A percentile compares a stretch with the other conserved stretches of the same genome.
phyloP scores from a whole-genome alignment of 2,797 vertebrate genomes.

The Rhinophrynus dorsalis region DNA sequence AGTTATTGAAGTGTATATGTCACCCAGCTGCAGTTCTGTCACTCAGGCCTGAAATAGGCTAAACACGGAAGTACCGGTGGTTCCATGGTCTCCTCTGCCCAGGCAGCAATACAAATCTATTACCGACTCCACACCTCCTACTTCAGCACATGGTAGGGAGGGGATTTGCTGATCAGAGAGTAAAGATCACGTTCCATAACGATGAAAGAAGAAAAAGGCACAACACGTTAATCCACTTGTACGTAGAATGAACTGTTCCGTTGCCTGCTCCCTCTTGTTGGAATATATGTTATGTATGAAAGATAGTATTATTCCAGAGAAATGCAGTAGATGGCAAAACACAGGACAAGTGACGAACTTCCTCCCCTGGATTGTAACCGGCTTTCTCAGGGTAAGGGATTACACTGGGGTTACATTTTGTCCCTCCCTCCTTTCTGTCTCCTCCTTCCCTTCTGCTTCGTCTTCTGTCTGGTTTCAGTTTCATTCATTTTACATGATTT shows the following conservation, averaged over 20 bases:
- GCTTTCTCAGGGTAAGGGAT: neutral
- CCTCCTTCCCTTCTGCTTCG: neutral
- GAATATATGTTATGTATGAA: no score
- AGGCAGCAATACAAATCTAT: neutral
- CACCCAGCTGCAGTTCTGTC: conserved; percentile 11
- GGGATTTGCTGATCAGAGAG: neutral
- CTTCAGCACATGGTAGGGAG: conserved; percentile 41
- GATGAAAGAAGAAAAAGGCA: neutral
- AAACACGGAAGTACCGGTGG: conserved; percentile 40
- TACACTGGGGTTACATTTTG: neutral
- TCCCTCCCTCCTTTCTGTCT: neutral
- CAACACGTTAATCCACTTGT: no score
- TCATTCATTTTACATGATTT: neutral
- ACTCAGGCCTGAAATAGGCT: conserved; percentile 18
- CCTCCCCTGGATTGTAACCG: neutral
- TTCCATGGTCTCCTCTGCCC: conserved; percentile 21
- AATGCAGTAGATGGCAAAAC: neutral
- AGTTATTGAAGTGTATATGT: neutral
- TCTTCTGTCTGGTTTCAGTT: conserved; percentile 19
- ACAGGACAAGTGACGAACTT: neutral
- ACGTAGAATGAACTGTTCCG: no score
- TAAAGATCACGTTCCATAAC: neutral
- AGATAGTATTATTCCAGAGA: neutral
- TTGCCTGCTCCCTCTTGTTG: no score
- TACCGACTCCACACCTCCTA: conserved; percentile 28